Conservation (phyloP, 2,888 invertebrate genomes). For the Torymus auratus region DNA sequence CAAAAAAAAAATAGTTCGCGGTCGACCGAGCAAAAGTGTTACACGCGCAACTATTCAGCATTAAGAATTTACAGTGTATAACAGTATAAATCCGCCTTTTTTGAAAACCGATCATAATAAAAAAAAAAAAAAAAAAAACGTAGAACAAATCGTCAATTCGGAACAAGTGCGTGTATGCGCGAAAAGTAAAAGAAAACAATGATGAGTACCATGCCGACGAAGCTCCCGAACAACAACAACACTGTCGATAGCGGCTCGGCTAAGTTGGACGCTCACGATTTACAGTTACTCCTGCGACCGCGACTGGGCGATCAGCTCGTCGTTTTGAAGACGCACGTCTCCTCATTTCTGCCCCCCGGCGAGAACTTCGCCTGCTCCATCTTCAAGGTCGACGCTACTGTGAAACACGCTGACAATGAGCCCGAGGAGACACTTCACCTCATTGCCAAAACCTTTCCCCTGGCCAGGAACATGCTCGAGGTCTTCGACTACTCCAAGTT, state of each 20-base stretch:
- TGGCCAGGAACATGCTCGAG: not conserved
- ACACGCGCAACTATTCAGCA: no score
- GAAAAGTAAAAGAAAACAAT: no score
- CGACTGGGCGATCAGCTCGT: constrained; percentile 27
- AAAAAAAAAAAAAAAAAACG: no score
- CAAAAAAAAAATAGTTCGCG: no score
- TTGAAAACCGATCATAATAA: no score
- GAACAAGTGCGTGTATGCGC: no score
- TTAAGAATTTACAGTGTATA: no score
- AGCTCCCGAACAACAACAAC: not conserved
- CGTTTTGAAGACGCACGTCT: constrained; percentile 15
- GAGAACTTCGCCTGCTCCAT: constrained; percentile 56
- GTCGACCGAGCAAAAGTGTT: no score
- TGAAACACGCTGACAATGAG: constrained; percentile 5
- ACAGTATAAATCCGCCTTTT: no score
- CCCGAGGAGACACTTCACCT: constrained; percentile 34
- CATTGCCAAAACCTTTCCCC: constrained; percentile 47
- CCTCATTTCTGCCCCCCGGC: constrained; percentile 47
- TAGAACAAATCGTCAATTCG: no score
- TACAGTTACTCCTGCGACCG: constrained; percentile 51
- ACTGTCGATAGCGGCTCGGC: no score
- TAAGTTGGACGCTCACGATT: constrained; percentile 1
- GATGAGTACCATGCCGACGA: not conserved
- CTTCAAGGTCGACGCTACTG: constrained; percentile 1
- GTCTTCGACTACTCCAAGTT: constrained; percentile 45